Evolutionary conservation across 2,797 vertebrate genomes (phyloP), one percentile per base, ranked within the genome.

Genomic region (Pseudochaenichthys georgianus): DNA sequence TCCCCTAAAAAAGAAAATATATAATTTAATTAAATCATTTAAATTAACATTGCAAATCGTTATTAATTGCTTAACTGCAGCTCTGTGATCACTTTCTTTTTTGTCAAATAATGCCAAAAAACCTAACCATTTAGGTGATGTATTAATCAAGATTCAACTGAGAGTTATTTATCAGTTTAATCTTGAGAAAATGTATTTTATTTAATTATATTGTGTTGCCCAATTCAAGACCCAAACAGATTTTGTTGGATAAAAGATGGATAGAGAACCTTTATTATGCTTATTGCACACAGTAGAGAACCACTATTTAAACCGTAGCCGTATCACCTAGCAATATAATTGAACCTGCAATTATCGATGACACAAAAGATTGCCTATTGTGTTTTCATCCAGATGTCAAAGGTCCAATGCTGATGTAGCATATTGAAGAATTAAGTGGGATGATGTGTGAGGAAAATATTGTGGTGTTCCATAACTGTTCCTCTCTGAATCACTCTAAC

Each of bases 401-500:
- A 31, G 34, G 7, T 28, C 13, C 45, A 21, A 45, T 16, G 7
- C 11, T 28, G 17, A 16, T 19, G 13, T 2, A 46, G 42, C 42
- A 54, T 43, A 31, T 46, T 13, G 23, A 17, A n/a, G 28, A 54
- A 73, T 46, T 12, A 48, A 50, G 13, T 45, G 34, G 0, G 16
- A 46, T 19, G 7, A 43, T 19, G 59, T 53, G 31, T 64, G 13
- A 31, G 46, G 46, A 58, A 38, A 16, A 73, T 17, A 59, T 34
- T 7, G 15, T 46, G 31, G 51, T 50, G 38, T 64, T 54, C 11
- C 28, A 23, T 70, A 41, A 50, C 5, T 62, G 70, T n/a, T 71
- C 28, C 77, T 87, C 53, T 66, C 79, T 34, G 43, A 46, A 48
- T 84, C 71, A n/a, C 70, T 81, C 75, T 85, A 94, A 81, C 95